These are phyloP conservation scores for Antennarius maculatus DNA, from an alignment of 2,797 vertebrate genomes.

Conservation along the genomic window DNA sequence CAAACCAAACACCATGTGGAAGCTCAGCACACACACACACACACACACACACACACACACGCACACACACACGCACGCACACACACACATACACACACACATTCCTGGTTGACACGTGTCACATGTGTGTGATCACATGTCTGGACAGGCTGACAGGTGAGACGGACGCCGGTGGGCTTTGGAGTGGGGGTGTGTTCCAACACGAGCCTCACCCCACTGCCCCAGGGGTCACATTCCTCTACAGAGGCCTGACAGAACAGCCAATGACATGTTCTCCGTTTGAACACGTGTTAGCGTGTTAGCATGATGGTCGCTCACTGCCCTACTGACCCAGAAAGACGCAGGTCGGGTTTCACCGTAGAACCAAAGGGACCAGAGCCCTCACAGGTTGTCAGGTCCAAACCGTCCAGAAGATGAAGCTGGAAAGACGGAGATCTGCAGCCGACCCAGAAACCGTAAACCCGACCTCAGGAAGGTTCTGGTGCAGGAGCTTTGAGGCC, in stretches of 20 bases:
- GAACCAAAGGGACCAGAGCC: neutral
- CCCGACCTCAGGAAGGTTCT: conserved; percentile 29
- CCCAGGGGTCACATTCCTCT: conserved; percentile 27
- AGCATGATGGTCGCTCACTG: too few relatives aligned
- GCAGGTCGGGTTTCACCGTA: neutral
- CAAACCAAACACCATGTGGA: too few relatives aligned
- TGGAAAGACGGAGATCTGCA: conserved; percentile 17
- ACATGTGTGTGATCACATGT: conserved; percentile 8
- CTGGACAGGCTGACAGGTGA: conserved; percentile 15
- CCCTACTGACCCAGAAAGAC: too few relatives aligned
- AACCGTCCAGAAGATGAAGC: neutral
- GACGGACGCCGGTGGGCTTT: conserved; percentile 8
- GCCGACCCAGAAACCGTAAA: conserved; percentile 40
- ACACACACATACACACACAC: conserved; percentile 1
- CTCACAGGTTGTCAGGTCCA: conserved; percentile 18
- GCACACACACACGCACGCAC: too few relatives aligned
- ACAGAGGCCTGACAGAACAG: conserved; percentile 13
- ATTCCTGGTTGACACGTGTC: conserved; percentile 3
- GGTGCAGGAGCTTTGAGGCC: conserved; percentile 46
- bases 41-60: too few relatives aligned
- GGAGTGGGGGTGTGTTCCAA: neutral
- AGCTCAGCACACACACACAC: too few relatives aligned
- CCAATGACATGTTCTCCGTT: too few relatives aligned
- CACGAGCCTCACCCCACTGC: neutral
- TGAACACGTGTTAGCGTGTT: too few relatives aligned